Evolutionary conservation across 2,797 vertebrate species (phyloP).

Genomic region (Oreochromis mossambicus): DNA sequence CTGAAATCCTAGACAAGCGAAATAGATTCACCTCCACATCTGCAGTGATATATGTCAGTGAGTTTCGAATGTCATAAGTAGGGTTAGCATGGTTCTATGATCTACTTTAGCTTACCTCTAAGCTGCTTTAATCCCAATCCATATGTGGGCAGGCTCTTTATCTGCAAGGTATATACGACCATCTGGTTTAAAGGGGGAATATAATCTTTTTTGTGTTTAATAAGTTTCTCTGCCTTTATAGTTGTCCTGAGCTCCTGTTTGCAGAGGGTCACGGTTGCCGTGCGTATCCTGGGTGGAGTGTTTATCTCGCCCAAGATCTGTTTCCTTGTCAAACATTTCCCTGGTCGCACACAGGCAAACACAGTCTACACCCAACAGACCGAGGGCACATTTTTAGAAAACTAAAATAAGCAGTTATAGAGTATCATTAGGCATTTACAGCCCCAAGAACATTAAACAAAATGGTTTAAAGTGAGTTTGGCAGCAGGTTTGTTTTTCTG

Average conservation of each 20-base stretch:
- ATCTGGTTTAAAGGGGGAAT: slow-evolving; percentile 23
- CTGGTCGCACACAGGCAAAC: slow-evolving; percentile 11
- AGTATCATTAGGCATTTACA: background rate
- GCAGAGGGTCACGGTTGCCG: background rate
- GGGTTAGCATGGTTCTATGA: background rate
- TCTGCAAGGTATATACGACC: background rate
- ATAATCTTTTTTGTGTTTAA: slow-evolving; percentile 5
- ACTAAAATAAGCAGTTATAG: slow-evolving; percentile 4
- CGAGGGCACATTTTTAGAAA: background rate
- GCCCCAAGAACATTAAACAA: background rate
- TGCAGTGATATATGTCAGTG: background rate
- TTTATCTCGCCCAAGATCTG: slow-evolving; percentile 18
- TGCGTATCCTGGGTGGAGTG: slow-evolving; percentile 10
- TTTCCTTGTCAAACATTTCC: slow-evolving; percentile 26
- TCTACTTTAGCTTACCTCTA: background rate
- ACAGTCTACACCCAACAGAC: background rate
- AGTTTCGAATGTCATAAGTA: slow-evolving; percentile 19
- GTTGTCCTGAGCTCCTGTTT: slow-evolving; percentile 10
- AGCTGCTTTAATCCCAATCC: slow-evolving; percentile 34
- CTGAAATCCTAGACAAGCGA: background rate
- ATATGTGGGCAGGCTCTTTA: slow-evolving; percentile 9
- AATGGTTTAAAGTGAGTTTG: background rate
- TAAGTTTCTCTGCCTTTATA: slow-evolving; percentile 3
- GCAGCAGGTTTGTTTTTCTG: background rate
- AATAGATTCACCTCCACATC: background rate